Evolutionary conservation across 2,113 vertebrate species (phyloP), one percentile per base, ranked within the genome.

Genomic region (Jacana jacana): DNA sequence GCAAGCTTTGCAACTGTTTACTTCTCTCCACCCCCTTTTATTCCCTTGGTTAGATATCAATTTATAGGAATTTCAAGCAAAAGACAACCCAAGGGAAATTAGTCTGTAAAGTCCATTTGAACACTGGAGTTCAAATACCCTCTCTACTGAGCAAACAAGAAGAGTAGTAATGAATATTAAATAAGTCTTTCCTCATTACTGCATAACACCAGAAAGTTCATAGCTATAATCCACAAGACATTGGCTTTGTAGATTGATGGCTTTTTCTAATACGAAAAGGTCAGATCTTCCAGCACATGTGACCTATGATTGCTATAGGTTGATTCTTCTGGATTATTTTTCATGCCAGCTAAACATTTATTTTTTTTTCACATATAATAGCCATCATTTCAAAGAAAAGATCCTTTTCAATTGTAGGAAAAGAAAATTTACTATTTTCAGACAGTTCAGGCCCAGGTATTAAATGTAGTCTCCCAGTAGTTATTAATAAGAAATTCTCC

Each of bases 31-130:
- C 35, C 17, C 35, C 8, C 13, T 92, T 96, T 92, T 91, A 91
- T 70, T 94, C 51, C 51, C 68, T 93, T 86, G 39, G 78, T 86
- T 94, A 57, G 60, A n/a, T 91, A 88, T 78, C 79, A 95, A 23
- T 93, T 93, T 82, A 55, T 79, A 70, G 60, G 65, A 86, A 60
- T 94, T 93, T 83, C 71, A 94, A 24, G 73, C 82, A 63, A 88
- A 92, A 54, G 18, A 23, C 44, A 66, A 17, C 86, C 46, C 33
- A 16, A 40, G 82, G 76, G 91, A 96, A 93, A 96, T 93, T 55
- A 93, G 42, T 68, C 46, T 83, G 55, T 78, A n/a, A 94, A 90
- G 92, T 90, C 88, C 90, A 81, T 88, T 82, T 96, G 72, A 90
- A 75, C 40, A 49, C 22, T 60, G 12, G 61, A 75, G 64, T 93